phyloP scores from a whole-genome alignment of 2,888 invertebrate species.

The Stegophylla sp. region DNA sequence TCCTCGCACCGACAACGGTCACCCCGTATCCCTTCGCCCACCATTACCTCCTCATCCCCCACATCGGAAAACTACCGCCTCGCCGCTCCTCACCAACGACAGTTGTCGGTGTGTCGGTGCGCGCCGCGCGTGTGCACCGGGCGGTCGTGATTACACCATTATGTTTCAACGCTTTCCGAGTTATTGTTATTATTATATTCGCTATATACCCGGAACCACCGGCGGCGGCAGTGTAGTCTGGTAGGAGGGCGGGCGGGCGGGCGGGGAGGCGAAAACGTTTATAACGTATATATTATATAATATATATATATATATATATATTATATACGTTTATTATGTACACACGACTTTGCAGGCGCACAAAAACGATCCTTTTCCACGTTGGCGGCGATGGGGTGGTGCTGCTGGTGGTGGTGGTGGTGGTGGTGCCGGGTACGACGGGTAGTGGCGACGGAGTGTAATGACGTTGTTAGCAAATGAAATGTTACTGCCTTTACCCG shows the following conservation, averaged over 20 bases:
- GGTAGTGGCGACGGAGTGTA: neutral
- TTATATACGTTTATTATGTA: too few relatives aligned
- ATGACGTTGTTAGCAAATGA: constrained; percentile 43
- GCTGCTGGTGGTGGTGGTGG: too few relatives aligned
- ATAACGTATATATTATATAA: neutral
- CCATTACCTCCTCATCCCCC: neutral
- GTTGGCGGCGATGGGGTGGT: neutral
- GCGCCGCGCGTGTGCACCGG: neutral
- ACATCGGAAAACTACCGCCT: neutral
- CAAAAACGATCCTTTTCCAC: constrained; percentile 41
- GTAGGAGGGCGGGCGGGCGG: neutral
- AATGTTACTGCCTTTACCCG: constrained; percentile 23
- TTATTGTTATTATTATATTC: constrained; percentile 48
- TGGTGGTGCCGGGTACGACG: neutral
- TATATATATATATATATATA: neutral
- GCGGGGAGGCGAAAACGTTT: constrained; percentile 4
- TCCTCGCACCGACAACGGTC: too few relatives aligned
- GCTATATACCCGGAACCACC: constrained; percentile 10
- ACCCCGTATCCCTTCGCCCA: constrained; percentile 60
- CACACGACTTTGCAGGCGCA: too few relatives aligned
- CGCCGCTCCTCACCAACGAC: neutral
- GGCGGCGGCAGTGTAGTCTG: neutral
- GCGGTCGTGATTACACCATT: constrained; percentile 60
- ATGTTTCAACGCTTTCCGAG: constrained; percentile 62
- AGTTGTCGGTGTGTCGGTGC: neutral